These are phyloP conservation scores for Cottoperca gobio DNA, from an alignment of 2,797 vertebrate genomes.

Conservation along the genomic window DNA sequence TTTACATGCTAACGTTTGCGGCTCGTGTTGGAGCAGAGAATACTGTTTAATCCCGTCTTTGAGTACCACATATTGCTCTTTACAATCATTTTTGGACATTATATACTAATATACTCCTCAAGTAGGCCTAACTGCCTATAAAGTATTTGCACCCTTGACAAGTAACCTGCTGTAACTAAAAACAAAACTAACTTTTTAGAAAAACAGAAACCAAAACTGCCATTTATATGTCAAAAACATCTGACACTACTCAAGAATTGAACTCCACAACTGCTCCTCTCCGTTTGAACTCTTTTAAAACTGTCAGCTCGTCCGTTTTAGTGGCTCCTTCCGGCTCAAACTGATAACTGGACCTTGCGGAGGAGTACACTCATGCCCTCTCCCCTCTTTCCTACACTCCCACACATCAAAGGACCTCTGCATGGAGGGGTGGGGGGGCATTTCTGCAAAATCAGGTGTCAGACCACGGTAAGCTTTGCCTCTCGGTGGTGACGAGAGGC, in stretches of 20 bases:
- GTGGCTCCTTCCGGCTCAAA: slow-evolving; percentile 65
- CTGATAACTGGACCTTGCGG: slow-evolving; percentile 30
- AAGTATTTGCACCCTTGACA: not conserved
- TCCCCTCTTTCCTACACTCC: slow-evolving; percentile 34
- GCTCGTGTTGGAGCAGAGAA: not conserved
- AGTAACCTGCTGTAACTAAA: not conserved
- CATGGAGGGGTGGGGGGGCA: not conserved
- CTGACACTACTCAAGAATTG: not conserved
- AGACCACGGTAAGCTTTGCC: slow-evolving; percentile 36
- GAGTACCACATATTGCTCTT: not conserved
- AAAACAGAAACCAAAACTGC: not conserved
- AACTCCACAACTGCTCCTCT: slow-evolving; percentile 14
- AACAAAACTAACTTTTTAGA: not conserved
- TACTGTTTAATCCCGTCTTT: not conserved
- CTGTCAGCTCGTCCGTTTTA: slow-evolving; percentile 48
- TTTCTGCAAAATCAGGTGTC: slow-evolving; percentile 63
- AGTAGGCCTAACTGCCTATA: no score
- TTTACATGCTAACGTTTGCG: not conserved
- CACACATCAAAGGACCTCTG: slow-evolving; percentile 61
- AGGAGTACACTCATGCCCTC: slow-evolving; percentile 19
- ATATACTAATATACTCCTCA: not conserved
- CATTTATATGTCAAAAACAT: slow-evolving; percentile 1
- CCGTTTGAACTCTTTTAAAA: slow-evolving; percentile 48
- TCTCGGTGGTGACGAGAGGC: slow-evolving; percentile 56
- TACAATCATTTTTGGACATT: not conserved